Percentiles rank a stretch among this genome's conserved stretches.
phyloP scores from a whole-genome alignment of 1,140 invertebrate genomes.

The Nephila pilipes region DNA sequence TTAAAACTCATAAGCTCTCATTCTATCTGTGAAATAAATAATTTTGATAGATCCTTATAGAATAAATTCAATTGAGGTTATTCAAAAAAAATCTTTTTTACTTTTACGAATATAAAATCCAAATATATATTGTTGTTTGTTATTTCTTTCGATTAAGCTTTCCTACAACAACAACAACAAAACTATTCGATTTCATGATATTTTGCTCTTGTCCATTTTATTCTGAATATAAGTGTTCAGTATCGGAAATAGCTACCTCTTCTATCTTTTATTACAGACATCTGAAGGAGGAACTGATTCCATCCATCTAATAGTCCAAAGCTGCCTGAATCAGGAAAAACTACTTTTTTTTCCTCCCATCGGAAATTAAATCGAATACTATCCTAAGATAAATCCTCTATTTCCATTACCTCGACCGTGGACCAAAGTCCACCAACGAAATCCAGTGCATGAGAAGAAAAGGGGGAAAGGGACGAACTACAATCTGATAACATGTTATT shows the following conservation, averaged over 20 bases:
- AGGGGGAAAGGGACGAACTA: constrained; percentile 17
- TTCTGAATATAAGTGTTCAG: no score
- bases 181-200: background rate
- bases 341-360: constrained; percentile 49
- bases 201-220: background rate
- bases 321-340: background rate
- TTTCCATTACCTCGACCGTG: constrained; percentile 48
- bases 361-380: constrained; percentile 71
- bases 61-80: background rate
- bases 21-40: background rate
- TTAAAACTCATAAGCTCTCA: background rate
- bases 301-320: background rate
- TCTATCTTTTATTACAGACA: constrained; percentile 22
- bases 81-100: background rate
- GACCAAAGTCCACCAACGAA: background rate
- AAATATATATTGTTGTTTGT: no score
- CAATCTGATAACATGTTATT: constrained; percentile 76
- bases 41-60: background rate
- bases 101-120: no score
- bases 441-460: background rate
- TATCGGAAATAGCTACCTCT: background rate
- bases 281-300: background rate
- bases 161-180: background rate
- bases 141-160: background rate
- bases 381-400: constrained; percentile 52